These are phyloP conservation scores for Aleadryas rufinucha DNA, from an alignment of 2,113 vertebrate genomes.

Conservation along the genomic window DNA sequence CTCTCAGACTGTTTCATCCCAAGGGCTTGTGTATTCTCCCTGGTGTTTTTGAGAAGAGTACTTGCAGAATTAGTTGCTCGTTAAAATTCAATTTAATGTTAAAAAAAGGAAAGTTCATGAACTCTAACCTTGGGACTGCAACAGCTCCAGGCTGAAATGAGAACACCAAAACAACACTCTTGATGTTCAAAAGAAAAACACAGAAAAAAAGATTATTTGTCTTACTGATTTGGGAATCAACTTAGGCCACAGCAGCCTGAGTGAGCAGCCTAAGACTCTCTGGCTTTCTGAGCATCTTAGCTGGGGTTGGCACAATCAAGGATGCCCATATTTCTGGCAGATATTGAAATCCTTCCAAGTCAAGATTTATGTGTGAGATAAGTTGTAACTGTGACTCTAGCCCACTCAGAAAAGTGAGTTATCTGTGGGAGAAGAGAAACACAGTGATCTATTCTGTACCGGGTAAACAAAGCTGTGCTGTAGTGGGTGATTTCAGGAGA, in stretches of 20 bases:
- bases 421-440: conserved; percentile 50
- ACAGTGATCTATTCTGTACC: conserved; percentile 28
- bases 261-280: neutral
- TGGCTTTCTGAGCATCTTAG: neutral
- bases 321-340: neutral
- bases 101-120: neutral
- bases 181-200: neutral
- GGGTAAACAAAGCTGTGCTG: conserved; percentile 51
- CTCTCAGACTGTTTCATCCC: neutral
- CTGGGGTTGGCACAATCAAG: neutral
- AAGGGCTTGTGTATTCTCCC: neutral
- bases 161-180: neutral
- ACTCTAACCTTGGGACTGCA: neutral
- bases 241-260: conserved; percentile 1
- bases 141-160: neutral
- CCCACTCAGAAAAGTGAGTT: conserved; percentile 49
- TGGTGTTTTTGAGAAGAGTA: neutral
- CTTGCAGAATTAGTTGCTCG: neutral
- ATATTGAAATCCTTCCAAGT: conserved; percentile 28
- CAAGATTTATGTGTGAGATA: conserved; percentile 27
- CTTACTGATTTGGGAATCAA: neutral
- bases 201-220: neutral
- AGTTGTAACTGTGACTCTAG: conserved; percentile 38
- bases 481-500: conserved; percentile 41
- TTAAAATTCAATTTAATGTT: neutral